These are phyloP conservation scores for Ophioninae sp. DNA, from an alignment of 2,888 invertebrate genomes.

Conservation along the genomic window DNA sequence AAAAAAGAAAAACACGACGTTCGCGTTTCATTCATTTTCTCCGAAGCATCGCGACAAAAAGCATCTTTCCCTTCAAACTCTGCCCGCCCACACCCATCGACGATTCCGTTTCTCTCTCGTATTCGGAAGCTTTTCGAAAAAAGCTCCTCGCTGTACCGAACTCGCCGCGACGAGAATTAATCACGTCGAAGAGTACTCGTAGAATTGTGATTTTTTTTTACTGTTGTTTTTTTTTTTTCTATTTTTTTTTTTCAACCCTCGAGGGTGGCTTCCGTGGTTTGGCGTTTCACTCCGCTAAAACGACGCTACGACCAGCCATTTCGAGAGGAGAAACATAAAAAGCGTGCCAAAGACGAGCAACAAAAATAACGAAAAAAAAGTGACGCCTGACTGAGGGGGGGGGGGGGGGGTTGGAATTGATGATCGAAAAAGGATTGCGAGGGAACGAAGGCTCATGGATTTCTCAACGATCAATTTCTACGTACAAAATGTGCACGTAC, in stretches of 20 bases:
- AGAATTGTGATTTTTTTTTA: conserved; percentile 7
- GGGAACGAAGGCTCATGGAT: conserved; percentile 19
- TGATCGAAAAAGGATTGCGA: conserved; percentile 26
- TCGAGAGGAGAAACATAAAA: conserved; percentile 8
- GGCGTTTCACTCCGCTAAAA: conserved; percentile 20
- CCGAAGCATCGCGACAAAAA: not conserved
- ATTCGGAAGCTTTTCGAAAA: conserved; percentile 6
- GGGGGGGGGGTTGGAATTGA: conserved; percentile 5
- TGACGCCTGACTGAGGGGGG: too few relatives aligned
- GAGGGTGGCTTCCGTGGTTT: conserved; percentile 33
- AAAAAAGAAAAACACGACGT: not conserved
- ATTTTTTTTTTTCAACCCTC: conserved; percentile 14
- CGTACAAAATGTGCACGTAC: conserved; percentile 1
- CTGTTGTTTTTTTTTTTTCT: not conserved
- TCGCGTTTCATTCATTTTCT: not conserved
- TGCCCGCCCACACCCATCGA: too few relatives aligned
- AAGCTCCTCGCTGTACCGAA: conserved; percentile 5
- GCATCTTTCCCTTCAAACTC: not conserved
- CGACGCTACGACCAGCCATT: not conserved
- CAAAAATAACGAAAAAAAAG: conserved; percentile 10
- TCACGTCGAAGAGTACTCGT: conserved; percentile 25
- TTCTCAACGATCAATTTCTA: conserved; percentile 19
- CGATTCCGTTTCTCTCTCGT: too few relatives aligned
- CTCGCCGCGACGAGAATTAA: conserved; percentile 32
- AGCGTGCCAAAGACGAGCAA: not conserved